Percentiles rank a stretch among this genome's conserved stretches.
Conservation (phyloP, 1,140 invertebrate genomes). For the Armadillidium nasatum region DNA sequence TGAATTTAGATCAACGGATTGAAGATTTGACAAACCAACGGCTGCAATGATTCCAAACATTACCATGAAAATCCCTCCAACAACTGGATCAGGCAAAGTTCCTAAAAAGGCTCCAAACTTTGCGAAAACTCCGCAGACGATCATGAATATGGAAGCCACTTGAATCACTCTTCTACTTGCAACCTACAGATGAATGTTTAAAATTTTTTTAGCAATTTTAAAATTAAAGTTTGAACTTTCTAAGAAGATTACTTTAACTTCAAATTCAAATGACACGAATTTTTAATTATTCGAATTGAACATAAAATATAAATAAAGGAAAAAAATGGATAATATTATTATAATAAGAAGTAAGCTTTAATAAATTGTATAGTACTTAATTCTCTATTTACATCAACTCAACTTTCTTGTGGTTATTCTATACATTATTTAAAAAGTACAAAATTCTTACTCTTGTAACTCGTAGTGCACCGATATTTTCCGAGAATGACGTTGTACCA, state of each 20-base stretch:
- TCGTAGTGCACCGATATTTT: constrained; percentile 85
- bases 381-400: too few species aligned
- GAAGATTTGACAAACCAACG: constrained; percentile 65
- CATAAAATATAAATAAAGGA: too few species aligned
- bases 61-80: constrained; percentile 79
- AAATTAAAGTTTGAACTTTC: too few species aligned
- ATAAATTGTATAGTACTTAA: too few species aligned
- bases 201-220: too few species aligned
- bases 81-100: constrained; percentile 78
- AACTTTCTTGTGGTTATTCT: too few species aligned
- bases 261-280: too few species aligned
- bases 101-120: constrained; percentile 81
- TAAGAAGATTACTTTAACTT: too few species aligned
- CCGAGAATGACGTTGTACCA: constrained; percentile 80
- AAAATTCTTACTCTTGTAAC: constrained; percentile 53
- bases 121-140: constrained; percentile 70
- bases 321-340: too few species aligned
- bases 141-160: constrained; percentile 69
- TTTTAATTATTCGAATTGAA: too few species aligned
- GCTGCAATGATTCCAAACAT: constrained; percentile 82
- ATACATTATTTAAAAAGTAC: too few species aligned
- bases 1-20: constrained; percentile 75
- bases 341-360: too few species aligned
- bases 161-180: constrained; percentile 80
- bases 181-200: constrained; percentile 55